Conservation (phyloP, 2,797 vertebrate genomes). For the Echeneis naucrates region DNA sequence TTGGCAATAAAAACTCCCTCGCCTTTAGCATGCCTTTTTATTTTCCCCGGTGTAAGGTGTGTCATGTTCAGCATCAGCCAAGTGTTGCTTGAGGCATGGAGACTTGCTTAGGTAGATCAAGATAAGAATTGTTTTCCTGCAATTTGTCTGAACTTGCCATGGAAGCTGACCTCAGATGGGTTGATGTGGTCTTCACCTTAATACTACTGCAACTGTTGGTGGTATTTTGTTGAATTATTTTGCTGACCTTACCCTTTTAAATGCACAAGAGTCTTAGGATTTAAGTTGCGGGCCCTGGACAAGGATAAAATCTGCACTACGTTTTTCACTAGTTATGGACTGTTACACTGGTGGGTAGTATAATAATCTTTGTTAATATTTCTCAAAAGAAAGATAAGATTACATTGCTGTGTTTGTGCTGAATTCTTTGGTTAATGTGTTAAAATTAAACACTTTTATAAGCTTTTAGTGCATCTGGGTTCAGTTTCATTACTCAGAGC, state of each 20-base stretch:
- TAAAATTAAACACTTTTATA: not conserved
- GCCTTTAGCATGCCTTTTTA: slow-evolving; percentile 3
- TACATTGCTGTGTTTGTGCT: slow-evolving; percentile 4
- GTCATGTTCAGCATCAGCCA: slow-evolving; percentile 42
- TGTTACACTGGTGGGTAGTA: not conserved
- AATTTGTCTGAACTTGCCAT: slow-evolving; percentile 1
- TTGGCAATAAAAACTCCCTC: slow-evolving; percentile 20
- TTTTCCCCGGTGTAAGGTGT: slow-evolving; percentile 39
- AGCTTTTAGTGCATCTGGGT: slow-evolving; percentile 7
- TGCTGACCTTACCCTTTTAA: not conserved
- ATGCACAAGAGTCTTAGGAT: slow-evolving; percentile 5
- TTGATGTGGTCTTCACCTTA: slow-evolving; percentile 6
- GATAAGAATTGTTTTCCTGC: slow-evolving; percentile 47
- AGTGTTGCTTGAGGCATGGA: slow-evolving; percentile 26
- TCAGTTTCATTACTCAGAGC: not conserved
- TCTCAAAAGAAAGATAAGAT: too few relatives aligned
- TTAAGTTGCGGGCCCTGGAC: not conserved
- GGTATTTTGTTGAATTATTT: not conserved
- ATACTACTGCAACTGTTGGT: not conserved
- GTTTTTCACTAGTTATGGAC: slow-evolving; percentile 22
- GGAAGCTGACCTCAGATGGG: slow-evolving; percentile 1
- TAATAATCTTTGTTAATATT: not conserved
- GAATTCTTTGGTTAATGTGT: not conserved
- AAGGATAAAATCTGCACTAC: slow-evolving; percentile 40
- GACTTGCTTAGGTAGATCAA: slow-evolving; percentile 5